These are phyloP conservation scores for Catocala fraxini DNA, from an alignment of 2,888 invertebrate species.

Conservation along the genomic window DNA sequence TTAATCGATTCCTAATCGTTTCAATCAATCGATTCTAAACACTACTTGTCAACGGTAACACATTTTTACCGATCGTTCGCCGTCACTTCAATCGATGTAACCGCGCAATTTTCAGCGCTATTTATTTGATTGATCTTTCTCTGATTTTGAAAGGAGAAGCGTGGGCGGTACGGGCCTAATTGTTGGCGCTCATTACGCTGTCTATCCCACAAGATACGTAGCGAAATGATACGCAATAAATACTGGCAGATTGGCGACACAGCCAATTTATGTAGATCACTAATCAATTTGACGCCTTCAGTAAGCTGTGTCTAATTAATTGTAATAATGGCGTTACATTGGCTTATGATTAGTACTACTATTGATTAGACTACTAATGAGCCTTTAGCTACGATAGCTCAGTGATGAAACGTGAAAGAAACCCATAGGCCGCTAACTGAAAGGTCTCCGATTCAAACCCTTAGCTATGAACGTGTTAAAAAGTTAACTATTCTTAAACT, in stretches of 20 bases:
- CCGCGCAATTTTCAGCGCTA: background rate
- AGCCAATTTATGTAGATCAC: slow-evolving; percentile 37
- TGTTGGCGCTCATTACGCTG: slow-evolving; percentile 11
- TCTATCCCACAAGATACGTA: background rate
- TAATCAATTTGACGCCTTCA: slow-evolving; percentile 40
- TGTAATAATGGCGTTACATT: slow-evolving; percentile 6
- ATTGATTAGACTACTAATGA: too few species aligned
- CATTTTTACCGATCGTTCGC: background rate
- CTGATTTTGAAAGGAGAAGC: background rate
- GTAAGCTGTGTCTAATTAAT: slow-evolving; percentile 30
- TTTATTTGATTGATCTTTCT: slow-evolving; percentile 6
- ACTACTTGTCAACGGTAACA: too few species aligned
- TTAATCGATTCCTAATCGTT: too few species aligned
- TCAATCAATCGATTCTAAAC: too few species aligned
- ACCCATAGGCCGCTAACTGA: too few species aligned
- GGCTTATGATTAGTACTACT: background rate
- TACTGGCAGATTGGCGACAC: slow-evolving; percentile 16
- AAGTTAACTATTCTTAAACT: too few species aligned
- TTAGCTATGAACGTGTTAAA: too few species aligned
- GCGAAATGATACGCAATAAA: slow-evolving; percentile 16
- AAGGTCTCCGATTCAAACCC: too few species aligned
- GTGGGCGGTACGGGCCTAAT: slow-evolving; percentile 10
- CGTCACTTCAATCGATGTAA: background rate
- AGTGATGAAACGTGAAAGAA: too few species aligned
- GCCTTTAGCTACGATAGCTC: too few species aligned